Evolutionary conservation across 2,888 invertebrate genomes (phyloP).

Genomic region (Sialis fuliginosa): DNA sequence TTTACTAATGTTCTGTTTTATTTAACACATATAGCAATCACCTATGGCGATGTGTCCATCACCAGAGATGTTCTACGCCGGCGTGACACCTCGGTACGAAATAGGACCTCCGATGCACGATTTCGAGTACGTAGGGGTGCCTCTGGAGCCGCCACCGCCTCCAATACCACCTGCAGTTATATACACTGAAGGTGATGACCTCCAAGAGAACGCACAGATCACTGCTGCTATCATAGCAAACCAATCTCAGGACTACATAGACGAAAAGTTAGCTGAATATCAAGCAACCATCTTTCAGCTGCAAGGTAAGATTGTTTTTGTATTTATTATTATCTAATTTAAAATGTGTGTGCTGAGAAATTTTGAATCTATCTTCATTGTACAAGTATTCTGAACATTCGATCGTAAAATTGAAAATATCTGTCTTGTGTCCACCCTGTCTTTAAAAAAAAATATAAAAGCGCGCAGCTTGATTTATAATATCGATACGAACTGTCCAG

Average conservation of each 20-base stretch:
- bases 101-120: constrained; percentile 33
- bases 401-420: too few relatives aligned
- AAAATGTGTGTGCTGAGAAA: neutral
- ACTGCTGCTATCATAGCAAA: constrained; percentile 85
- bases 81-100: constrained; percentile 17
- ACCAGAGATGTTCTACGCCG: constrained; percentile 19
- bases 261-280: constrained; percentile 85
- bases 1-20: too few relatives aligned
- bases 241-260: constrained; percentile 87
- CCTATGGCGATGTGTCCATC: constrained; percentile 31
- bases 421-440: too few relatives aligned
- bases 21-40: constrained; percentile 25
- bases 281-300: constrained; percentile 79
- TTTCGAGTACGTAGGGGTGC: constrained; percentile 56
- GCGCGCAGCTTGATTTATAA: too few relatives aligned
- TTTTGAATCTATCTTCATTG: too few relatives aligned
- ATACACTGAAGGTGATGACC: constrained; percentile 36
- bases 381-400: too few relatives aligned
- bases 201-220: constrained; percentile 31
- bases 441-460: too few relatives aligned
- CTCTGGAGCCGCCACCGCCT: constrained; percentile 52
- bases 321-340: neutral
- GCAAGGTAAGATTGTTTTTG: constrained; percentile 47
- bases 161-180: constrained; percentile 23
- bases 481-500: too few relatives aligned